Evolutionary conservation across 2,888 invertebrate genomes (phyloP), one percentile per base, ranked within the genome.

Genomic region (Pyralis farinalis): DNA sequence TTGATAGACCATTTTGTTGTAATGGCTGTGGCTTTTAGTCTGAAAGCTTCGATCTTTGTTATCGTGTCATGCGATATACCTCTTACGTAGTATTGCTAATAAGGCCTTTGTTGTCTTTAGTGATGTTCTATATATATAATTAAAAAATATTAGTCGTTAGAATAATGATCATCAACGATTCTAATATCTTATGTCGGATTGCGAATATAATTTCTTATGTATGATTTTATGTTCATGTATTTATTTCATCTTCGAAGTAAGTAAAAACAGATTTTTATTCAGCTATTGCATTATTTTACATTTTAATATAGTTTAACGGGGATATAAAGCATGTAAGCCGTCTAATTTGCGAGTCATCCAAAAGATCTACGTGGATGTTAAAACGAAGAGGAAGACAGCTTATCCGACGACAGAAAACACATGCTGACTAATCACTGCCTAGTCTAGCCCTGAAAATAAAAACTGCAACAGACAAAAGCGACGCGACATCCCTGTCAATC

Each of bases 1-100:
- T 75, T 72, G 77, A 82, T 78, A 73, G 82, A 63, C 73, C 77
- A 72, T 78, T 82, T 79, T 72, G 72, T 71, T 75, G 58, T 71
- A 67, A 71, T 71, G 68, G 66, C 66, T 58, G 62, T 53, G 58
- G 78, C 77, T 79, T 74, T 79, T 77, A 75, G 72, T 71, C 53
- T 63, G 56, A 66, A 65, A 68, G 70, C 59, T 33, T 38, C 39
- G 33, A 39, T 39, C 33, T 51, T 58, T 54, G 64, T 59, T 49
- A 55, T 53, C 53, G 58, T 57, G 70, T 68, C 63, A 70, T 61
- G 57, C 51, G 68, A 69, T 70, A 69, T 53, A 50, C 60, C 57
- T 66, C 63, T 66, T 59, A 65, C 55, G 51, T 54, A 51, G 49
- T 51, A 51, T 54, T 49, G 50, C 51, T 55, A 52, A 25, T 53